Base-by-base conservation (phyloP, 2,797 vertebrate genomes). In the Cossypha niveicapilla region DNA sequence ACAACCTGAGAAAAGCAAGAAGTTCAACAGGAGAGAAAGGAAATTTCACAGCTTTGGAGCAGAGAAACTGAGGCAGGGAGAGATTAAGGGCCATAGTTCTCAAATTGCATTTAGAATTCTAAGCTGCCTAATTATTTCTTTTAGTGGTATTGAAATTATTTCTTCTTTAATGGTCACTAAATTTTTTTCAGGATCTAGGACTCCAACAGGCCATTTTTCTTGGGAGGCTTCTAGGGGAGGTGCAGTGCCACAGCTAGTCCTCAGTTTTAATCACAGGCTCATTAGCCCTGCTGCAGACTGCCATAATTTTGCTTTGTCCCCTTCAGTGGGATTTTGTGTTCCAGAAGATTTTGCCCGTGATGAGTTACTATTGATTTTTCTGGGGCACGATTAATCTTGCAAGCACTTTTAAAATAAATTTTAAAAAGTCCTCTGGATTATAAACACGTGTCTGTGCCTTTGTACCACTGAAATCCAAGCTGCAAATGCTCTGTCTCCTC, bases 281-380 rank as follows among this genome's bases (percentile, higher is more conserved):
- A 89, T 95, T 95, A 96, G 57, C 56, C 24, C 57, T 87, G 75
- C 86, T 88, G 58, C 75, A 77, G 53, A 34, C 53, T 86, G 82
- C 58, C 73, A 75, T 88, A 77, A 94, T 88, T 94, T 91, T 80
- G 68, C 81, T 88, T 78, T 96, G 75, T 91, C 54, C 68, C 91
- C 92, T n/a, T 5, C 42, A 78, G 78, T 57, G 54, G 78, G 73
- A 65, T 91, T 91, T 91, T 75, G 78, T 88, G 78, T 78, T 96
- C 94, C 85, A 83, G 85, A 91, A 90, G 92, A 81, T 72, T 90
- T 96, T 95, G 78, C 54, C 79, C 35, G 72, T 78, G 91, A 95
- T 94, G 82, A 93, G 90, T 72, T 91, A 19, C 84, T 84, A 96
- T 96, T 67, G 94, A 94, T 95, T 96, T 96, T 95, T 83, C 54